Conservation (phyloP, 2,113 vertebrate genomes). For the Gavia stellata region DNA sequence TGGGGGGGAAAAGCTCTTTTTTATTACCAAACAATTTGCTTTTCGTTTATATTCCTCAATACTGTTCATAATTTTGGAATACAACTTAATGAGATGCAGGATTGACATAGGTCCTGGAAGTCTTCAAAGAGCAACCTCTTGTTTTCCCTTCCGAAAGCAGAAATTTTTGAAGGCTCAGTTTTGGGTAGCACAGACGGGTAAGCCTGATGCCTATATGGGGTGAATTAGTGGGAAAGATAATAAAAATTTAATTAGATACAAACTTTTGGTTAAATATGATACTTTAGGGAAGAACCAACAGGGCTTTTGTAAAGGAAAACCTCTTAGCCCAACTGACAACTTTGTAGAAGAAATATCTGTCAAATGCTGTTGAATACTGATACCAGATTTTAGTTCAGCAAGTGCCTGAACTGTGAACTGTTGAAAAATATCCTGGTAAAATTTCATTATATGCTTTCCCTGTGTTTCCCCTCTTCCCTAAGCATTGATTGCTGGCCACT, state of each 20-base stretch:
- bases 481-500: background rate
- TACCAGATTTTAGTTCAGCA: background rate
- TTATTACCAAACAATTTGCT: background rate
- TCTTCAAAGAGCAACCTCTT: background rate
- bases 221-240: background rate
- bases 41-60: background rate
- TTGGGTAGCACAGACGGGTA: background rate
- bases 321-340: background rate
- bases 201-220: background rate
- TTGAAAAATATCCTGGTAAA: background rate
- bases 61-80: background rate
- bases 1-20: background rate
- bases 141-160: background rate
- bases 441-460: background rate
- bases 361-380: background rate
- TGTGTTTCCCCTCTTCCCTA: background rate
- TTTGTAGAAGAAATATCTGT: background rate
- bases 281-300: background rate
- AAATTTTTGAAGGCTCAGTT: background rate
- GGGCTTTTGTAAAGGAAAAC: background rate
- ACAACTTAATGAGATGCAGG: background rate
- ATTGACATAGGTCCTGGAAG: background rate
- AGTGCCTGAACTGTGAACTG: background rate
- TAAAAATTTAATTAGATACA: background rate
- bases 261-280: background rate